Evolutionary conservation across 2,888 invertebrate genomes (phyloP), one percentile per base, ranked within the genome.

Genomic region (Liodrosophila aerea): DNA sequence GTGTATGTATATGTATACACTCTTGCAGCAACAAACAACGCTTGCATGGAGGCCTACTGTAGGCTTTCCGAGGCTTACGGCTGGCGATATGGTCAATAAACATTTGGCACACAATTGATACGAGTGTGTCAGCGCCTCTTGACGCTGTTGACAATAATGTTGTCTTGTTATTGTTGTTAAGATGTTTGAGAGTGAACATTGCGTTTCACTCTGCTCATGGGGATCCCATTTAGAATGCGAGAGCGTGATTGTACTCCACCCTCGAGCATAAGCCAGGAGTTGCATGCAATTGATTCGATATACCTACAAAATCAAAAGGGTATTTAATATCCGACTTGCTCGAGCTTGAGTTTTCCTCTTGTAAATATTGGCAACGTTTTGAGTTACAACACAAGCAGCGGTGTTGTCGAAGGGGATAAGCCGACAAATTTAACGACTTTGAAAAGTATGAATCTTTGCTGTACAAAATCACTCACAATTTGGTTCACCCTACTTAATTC

Each of bases 31-130:
- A 60, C 49, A 54, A 43, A 57, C 60, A 54, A 49, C 53, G 47
- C 44, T 64, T 53, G 66, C 65, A 27, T 45, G 40, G 45, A 36
- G 27, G 7, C n/a, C 2, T 7, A n/a, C 4, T 2, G 7, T 30
- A 30, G n/a, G 11, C 65, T 43, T 49, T 39, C 31, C 27, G 34
- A n/a, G n/a, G 65, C 65, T 43, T 49, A 44, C 31, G 31, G 34
- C 68, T 54, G 44, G 56, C 86, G 85, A 85, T 75, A 86, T 85
- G 85, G 85, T 77, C 74, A 75, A 59, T 88, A 78, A 78, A 58
- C 88, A 88, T 87, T 78, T 85, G 82, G 87, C 86, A 85, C 88
- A 86, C 80, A 73, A 80, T 80, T 85, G 85, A 85, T 80, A 83
- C 66, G 84, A n/a, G n/a, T n/a, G n/a, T n/a, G n/a, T 73, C 85